Evolutionary conservation across 2,113 vertebrate species (phyloP).

Genomic region (Irena cyanogastra): DNA sequence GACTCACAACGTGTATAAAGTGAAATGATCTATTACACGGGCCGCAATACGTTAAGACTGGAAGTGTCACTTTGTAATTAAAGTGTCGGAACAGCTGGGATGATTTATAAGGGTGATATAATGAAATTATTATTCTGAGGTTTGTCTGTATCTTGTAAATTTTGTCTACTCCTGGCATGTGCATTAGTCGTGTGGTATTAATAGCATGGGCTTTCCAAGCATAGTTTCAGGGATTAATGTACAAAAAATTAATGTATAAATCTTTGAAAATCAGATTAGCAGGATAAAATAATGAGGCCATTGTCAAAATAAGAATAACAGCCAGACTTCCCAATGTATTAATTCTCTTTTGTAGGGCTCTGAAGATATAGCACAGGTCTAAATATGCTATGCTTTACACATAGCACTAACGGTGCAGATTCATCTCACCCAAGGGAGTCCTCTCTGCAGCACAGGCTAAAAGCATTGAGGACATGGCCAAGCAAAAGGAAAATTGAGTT

Average conservation of each 20-base stretch:
- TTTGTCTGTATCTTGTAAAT: conserved; percentile 18
- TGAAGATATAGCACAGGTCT: background rate
- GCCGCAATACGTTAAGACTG: background rate
- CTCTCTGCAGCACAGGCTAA: background rate
- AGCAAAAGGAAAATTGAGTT: background rate
- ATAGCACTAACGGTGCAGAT: background rate
- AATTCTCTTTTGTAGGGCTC: background rate
- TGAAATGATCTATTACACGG: conserved; percentile 5
- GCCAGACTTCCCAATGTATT: background rate
- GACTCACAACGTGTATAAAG: background rate
- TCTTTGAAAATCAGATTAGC: conserved; percentile 36
- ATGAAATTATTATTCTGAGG: conserved; percentile 24
- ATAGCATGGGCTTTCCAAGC: background rate
- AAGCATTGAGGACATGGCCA: background rate
- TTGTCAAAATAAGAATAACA: conserved; percentile 25
- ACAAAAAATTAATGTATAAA: conserved; percentile 8
- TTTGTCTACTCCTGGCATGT: background rate
- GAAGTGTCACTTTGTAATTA: conserved; percentile 42
- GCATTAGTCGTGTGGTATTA: background rate
- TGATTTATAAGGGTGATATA: conserved; percentile 36
- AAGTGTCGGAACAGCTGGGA: background rate
- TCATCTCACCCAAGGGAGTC: background rate
- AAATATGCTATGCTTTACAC: background rate
- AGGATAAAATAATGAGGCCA: background rate
- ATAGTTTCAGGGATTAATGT: conserved; percentile 10